Conservation (phyloP, 2,888 invertebrate species). For the Erannis defoliaria region DNA sequence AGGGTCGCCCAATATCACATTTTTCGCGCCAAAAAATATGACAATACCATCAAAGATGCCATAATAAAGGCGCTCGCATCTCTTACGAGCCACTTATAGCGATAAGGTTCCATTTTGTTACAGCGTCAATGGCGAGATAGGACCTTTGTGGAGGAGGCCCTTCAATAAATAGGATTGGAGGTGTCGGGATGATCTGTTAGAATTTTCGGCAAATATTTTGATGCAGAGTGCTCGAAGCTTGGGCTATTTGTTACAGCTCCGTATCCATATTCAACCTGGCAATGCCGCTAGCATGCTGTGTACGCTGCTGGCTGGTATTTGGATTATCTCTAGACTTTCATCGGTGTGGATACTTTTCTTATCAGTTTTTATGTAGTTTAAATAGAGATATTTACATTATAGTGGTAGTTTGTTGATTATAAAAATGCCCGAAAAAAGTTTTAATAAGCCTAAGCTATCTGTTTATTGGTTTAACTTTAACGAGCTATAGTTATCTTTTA, state of each 20-base stretch:
- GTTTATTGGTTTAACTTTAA: no score
- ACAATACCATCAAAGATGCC: constrained; percentile 45
- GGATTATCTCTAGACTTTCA: no score
- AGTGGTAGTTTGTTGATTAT: no score
- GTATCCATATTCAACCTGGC: no score
- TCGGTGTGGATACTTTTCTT: no score
- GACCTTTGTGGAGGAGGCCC: constrained; percentile 33
- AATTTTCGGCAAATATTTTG: constrained; percentile 38
- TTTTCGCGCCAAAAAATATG: constrained; percentile 44
- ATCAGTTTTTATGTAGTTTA: no score
- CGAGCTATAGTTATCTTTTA: no score
- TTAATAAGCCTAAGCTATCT: no score
- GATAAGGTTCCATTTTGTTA: constrained; percentile 44
- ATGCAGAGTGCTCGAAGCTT: constrained; percentile 2
- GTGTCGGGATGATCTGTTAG: constrained; percentile 26
- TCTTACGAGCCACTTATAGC: constrained; percentile 42
- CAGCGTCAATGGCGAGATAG: constrained; percentile 27
- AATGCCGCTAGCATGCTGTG: no score
- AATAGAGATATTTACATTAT: no score
- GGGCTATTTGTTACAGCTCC: neutral
- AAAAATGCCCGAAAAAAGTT: no score
- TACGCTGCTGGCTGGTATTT: no score
- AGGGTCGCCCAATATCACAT: constrained; percentile 36
- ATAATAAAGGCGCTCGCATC: constrained; percentile 35
- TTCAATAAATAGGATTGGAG: constrained; percentile 38